Conservation (phyloP, 2,888 invertebrate species). For the Agrochola litura region DNA sequence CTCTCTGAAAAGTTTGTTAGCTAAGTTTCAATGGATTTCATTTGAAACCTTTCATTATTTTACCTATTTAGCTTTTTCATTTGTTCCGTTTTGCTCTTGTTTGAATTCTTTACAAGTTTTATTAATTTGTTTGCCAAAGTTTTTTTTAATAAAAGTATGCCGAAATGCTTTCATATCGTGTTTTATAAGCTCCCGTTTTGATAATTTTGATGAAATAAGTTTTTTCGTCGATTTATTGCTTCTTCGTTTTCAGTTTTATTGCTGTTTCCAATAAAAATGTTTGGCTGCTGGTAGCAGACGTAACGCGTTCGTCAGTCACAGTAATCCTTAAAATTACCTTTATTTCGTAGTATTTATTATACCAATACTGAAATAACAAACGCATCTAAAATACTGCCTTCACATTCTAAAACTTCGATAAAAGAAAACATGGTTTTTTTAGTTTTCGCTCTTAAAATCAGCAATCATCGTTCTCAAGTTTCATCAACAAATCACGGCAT, state of each 20-base stretch:
- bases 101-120: conserved; percentile 78
- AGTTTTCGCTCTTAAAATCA: not conserved
- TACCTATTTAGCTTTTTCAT: conserved; percentile 80
- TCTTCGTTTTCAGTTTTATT: conserved; percentile 53
- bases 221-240: conserved; percentile 53
- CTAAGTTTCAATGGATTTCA: conserved; percentile 82
- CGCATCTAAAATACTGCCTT: not conserved
- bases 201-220: conserved; percentile 64
- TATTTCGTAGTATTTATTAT: not conserved
- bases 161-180: conserved; percentile 42
- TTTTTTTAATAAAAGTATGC: conserved; percentile 60
- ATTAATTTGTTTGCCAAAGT: conserved; percentile 74
- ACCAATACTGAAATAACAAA: conserved; percentile 4
- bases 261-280: conserved; percentile 43
- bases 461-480: not conserved
- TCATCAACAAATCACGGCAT: not conserved
- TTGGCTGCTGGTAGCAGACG: conserved; percentile 24
- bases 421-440: not conserved
- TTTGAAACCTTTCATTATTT: conserved; percentile 83
- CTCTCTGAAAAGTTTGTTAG: conserved; percentile 75
- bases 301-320: conserved; percentile 1
- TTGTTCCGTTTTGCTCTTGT: conserved; percentile 77
- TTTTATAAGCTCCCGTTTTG: conserved; percentile 58
- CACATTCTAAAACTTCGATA: not conserved
- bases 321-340: conserved; percentile 13